phyloP scores from a whole-genome alignment of 2,113 vertebrate species.

The Callospermophilus lateralis region DNA sequence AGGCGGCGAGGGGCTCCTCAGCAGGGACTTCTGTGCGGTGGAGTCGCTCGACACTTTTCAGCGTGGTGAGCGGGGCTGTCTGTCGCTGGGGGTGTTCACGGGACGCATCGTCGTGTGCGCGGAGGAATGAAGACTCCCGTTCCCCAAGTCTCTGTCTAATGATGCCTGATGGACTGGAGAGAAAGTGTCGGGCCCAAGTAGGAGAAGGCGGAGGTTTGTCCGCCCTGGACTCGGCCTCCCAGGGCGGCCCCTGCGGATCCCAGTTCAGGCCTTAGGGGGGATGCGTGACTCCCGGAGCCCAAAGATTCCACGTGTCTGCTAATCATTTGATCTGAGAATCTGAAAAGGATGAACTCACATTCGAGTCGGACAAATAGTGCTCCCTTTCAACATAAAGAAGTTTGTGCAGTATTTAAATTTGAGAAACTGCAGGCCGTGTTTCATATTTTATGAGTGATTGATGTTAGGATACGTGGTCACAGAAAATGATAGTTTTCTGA shows the following conservation, averaged over 20 bases:
- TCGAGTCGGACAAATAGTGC: neutral
- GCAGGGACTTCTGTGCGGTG: too few relatives aligned
- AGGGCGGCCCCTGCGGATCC: neutral
- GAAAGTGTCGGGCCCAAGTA: neutral
- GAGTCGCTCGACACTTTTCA: too few relatives aligned
- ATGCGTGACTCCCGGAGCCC: neutral
- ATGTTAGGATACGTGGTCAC: neutral
- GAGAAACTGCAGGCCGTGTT: neutral
- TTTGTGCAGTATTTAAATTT: neutral
- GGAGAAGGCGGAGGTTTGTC: neutral
- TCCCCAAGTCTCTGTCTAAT: neutral
- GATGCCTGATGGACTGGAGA: neutral
- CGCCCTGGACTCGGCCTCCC: neutral
- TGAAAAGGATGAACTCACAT: neutral
- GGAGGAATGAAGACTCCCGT: neutral
- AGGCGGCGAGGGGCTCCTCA: too few relatives aligned
- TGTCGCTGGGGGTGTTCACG: too few relatives aligned
- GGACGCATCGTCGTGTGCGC: too few relatives aligned
- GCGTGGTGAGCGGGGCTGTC: too few relatives aligned
- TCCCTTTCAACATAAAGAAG: neutral
- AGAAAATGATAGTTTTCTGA: neutral
- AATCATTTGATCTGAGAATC: neutral
- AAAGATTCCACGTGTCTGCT: neutral
- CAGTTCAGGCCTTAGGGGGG: neutral
- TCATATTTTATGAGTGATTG: neutral